Conservation (phyloP, 2,888 invertebrate species). For the Eurytoma californica region DNA sequence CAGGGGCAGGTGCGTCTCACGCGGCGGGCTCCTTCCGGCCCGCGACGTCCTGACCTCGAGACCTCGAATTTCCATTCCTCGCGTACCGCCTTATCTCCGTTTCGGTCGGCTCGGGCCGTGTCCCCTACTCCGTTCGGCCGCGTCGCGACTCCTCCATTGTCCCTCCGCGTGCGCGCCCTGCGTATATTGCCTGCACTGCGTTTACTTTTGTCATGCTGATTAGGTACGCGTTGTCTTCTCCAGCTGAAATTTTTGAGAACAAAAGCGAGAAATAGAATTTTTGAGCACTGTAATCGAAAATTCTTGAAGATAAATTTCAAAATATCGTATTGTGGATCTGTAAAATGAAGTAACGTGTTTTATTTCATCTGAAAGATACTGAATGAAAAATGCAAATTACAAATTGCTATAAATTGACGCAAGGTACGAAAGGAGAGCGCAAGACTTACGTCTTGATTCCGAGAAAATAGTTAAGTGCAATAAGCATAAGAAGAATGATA, state of each 20-base stretch:
- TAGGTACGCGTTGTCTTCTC: not conserved
- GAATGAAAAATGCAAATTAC: no score
- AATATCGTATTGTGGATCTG: no score
- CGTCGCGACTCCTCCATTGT: not conserved
- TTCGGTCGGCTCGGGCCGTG: not conserved
- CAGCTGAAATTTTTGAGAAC: no score
- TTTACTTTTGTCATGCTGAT: not conserved
- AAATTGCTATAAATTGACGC: no score
- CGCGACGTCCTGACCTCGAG: conserved; percentile 60
- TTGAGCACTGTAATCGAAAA: not conserved
- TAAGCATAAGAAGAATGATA: no score
- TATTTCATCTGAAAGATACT: no score
- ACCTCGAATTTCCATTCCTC: conserved; percentile 58
- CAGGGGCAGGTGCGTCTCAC: conserved; percentile 40
- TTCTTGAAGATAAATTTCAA: not conserved
- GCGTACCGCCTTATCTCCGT: conserved; percentile 4
- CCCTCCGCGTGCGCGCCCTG: not conserved
- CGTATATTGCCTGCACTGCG: conserved; percentile 2
- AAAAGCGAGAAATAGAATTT: no score
- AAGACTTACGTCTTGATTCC: no score
- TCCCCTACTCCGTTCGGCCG: not conserved
- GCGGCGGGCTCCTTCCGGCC: conserved; percentile 1
- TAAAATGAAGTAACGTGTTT: no score
- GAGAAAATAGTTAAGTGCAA: no score
- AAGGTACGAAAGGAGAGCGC: no score